Conservation (phyloP, 92 coral and sea anemone genomes). For the Porites lobata region DNA sequence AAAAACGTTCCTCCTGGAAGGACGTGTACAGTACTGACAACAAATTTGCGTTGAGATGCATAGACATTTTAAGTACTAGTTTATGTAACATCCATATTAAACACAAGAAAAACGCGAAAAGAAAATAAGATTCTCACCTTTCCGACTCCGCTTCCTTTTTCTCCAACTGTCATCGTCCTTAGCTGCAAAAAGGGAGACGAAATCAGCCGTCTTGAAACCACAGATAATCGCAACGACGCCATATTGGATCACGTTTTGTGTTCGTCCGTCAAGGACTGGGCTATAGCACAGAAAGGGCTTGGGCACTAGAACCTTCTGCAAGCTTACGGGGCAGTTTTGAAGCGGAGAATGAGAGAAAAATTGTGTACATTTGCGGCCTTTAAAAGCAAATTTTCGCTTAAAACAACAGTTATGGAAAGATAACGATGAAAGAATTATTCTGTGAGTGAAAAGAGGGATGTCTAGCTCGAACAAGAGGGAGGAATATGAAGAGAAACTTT, state of each 20-base stretch:
- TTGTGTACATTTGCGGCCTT: constrained; percentile 33
- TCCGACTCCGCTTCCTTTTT: constrained; percentile 95
- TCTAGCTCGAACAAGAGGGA: constrained; percentile 74
- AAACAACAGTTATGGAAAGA: constrained; percentile 52
- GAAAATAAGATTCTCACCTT: constrained; percentile 58
- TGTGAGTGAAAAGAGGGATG: constrained; percentile 48
- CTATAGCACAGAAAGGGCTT: constrained; percentile 16
- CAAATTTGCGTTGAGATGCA: too few relatives aligned
- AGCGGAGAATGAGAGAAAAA: neutral
- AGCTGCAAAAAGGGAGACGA: constrained; percentile 59
- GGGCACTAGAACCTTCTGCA: constrained; percentile 39
- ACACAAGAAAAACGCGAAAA: neutral
- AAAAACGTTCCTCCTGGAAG: neutral
- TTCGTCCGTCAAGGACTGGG: constrained; percentile 36
- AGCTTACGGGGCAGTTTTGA: neutral
- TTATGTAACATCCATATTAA: neutral
- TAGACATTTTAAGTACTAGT: too few relatives aligned
- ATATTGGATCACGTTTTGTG: constrained; percentile 61
- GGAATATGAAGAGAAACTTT: constrained; percentile 89
- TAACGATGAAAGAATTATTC: constrained; percentile 22
- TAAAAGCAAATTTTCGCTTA: constrained; percentile 16
- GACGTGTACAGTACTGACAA: too few relatives aligned
- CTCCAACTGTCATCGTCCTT: constrained; percentile 86
- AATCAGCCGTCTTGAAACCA: constrained; percentile 51
- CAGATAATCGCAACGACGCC: constrained; percentile 78